Evolutionary conservation across 2,113 vertebrate genomes (phyloP).

Genomic region (Ahaetulla prasina): DNA sequence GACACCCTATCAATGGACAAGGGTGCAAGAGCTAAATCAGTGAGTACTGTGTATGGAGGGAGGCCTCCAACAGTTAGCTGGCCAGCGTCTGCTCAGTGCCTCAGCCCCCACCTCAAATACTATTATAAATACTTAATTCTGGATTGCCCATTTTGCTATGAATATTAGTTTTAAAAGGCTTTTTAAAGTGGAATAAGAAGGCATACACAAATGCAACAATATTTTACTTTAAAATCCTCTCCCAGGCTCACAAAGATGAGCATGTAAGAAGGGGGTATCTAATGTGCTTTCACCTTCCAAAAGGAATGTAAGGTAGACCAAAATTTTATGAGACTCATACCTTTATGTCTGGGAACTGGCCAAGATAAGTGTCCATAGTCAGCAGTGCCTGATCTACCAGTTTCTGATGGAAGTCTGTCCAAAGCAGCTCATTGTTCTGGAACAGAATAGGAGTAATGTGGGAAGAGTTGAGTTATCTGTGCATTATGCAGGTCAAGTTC

Average conservation of each 20-base stretch:
- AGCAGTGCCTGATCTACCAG: slow-evolving; percentile 94
- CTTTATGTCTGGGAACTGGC: slow-evolving; percentile 98
- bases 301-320: background rate
- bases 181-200: background rate
- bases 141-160: background rate
- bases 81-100: background rate
- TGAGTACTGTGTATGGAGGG: background rate
- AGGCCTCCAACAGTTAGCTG: background rate
- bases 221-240: background rate
- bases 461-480: background rate
- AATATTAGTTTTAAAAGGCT: background rate
- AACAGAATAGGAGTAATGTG: slow-evolving; percentile 1
- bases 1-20: background rate
- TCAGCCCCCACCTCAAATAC: background rate
- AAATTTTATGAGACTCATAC: slow-evolving; percentile 61
- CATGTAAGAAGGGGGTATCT: background rate
- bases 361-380: slow-evolving; percentile 97
- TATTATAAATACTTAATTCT: background rate
- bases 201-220: background rate
- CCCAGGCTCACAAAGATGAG: background rate
- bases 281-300: background rate
- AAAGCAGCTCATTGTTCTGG: slow-evolving; percentile 93
- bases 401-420: slow-evolving; percentile 97
- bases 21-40: background rate
- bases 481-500: background rate